Conservation (phyloP, 2,113 vertebrate species). For the Ammodytes dubius region DNA sequence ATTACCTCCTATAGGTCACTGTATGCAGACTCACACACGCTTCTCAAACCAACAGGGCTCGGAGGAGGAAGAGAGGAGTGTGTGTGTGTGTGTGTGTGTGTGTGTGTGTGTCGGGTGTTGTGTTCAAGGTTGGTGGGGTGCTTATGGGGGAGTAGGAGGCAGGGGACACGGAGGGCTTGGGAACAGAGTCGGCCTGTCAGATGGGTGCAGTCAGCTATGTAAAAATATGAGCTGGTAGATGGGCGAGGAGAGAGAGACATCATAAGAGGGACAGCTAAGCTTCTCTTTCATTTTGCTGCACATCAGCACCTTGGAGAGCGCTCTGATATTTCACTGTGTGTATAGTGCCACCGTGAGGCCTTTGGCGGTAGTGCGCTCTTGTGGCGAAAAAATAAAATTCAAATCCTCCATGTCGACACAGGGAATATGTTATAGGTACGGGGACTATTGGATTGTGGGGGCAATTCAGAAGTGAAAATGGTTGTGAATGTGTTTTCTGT, state of each 20-base stretch:
- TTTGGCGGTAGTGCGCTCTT: slow-evolving; percentile 14
- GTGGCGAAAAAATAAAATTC: background rate
- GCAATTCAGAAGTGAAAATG: slow-evolving; percentile 10
- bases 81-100: slow-evolving; percentile 6
- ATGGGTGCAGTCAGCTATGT: slow-evolving; percentile 72
- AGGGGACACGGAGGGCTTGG: slow-evolving; percentile 57
- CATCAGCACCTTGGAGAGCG: slow-evolving; percentile 78
- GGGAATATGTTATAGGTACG: slow-evolving; percentile 2
- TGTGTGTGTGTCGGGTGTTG: slow-evolving; percentile 32
- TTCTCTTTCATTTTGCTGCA: slow-evolving; percentile 66
- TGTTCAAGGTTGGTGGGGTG: slow-evolving; percentile 63
- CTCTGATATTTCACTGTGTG: slow-evolving; percentile 27
- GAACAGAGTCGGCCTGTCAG: slow-evolving; percentile 65
- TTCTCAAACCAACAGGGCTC: slow-evolving; percentile 54
- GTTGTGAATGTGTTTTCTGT: slow-evolving; percentile 41
- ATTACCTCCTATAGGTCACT: slow-evolving; percentile 79
- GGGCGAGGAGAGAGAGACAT: slow-evolving; percentile 65
- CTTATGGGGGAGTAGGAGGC: slow-evolving; percentile 47
- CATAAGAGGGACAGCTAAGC: slow-evolving; percentile 65
- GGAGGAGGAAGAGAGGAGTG: slow-evolving; percentile 5
- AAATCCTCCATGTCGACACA: background rate
- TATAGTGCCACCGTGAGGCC: slow-evolving; percentile 76
- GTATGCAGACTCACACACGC: slow-evolving; percentile 59
- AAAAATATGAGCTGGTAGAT: slow-evolving; percentile 68
- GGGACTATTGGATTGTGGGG: slow-evolving; percentile 13